Evolutionary conservation across 1,140 invertebrate genomes (phyloP), one percentile per base, ranked within the genome.

Genomic region (Micrasema minimum): DNA sequence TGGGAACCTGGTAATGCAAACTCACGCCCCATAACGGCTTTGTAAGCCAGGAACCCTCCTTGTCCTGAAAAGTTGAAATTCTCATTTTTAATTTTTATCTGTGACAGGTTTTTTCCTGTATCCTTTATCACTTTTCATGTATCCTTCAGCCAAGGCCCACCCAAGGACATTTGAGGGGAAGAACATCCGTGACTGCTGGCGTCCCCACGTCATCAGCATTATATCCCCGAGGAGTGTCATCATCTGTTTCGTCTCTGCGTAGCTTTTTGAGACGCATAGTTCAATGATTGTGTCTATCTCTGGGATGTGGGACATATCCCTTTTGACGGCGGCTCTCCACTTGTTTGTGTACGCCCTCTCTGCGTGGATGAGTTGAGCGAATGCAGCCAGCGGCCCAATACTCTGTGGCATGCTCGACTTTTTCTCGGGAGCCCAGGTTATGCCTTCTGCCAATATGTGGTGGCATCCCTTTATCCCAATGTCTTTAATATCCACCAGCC

Each of bases 321-420:
- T 26, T 18, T 7, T 51, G n/a, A 51, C 48, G 5, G 16, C 48
- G 2, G 16, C 2, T 1, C 10, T 26, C 48, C 48, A 51, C 10
- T 51, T 51, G 0, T 11, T 51, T 2, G 16, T 51, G 10, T 26
- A 51, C 0, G 1, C 48, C 5, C 22, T 26, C 18, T 51, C 16
- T 11, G 48, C 1, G 10, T 2, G 16, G 16, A 51, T 18, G 2
- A 51, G 10, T 10, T 51, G 16, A 3, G 22, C 48, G 12, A 51
- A 51, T 22, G 48, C 16, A 3, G 48, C 1, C 3, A 51, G 6
- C 6, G 48, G 48, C 2, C 48, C 48, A 2, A 51, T 18, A 18
- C 16, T 20, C 10, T 51, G 16, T 6, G 48, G 22, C 48, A 51
- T 51, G 16, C 48, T 26, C 18, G 48, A 51, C 20, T 51, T 51